Evolutionary conservation across 2,113 vertebrate genomes (phyloP).

Genomic region (Mesoclemmys tuberculata): DNA sequence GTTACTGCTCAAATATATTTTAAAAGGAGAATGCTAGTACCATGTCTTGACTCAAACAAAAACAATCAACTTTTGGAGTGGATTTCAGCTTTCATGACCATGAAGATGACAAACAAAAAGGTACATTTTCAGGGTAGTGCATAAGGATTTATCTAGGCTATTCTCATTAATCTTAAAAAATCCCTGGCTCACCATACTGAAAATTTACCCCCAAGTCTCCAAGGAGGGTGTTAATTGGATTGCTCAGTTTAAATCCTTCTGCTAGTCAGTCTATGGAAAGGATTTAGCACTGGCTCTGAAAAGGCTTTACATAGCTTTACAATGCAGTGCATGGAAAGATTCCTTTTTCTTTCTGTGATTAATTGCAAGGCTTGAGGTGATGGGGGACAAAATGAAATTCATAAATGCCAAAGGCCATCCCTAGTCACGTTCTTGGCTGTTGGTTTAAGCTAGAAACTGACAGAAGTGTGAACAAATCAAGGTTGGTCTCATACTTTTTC

Average conservation of each 20-base stretch:
- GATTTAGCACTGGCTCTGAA: conserved; percentile 66
- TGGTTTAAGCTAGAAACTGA: conserved; percentile 69
- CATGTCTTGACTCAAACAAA: neutral
- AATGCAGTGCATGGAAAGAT: neutral
- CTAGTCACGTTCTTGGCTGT: conserved; percentile 73
- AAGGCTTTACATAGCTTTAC: conserved; percentile 58
- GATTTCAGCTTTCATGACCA: neutral
- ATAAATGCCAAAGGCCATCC: conserved; percentile 72
- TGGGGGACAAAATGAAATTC: conserved; percentile 73
- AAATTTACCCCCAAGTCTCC: conserved; percentile 44
- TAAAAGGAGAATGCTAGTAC: neutral
- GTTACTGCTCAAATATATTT: neutral
- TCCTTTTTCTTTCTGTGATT: conserved; percentile 68
- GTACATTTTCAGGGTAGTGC: neutral
- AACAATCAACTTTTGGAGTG: neutral
- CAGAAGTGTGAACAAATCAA: conserved; percentile 76
- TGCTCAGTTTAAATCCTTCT: conserved; percentile 61
- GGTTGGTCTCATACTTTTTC: conserved; percentile 45
- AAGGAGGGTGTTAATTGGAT: conserved; percentile 67
- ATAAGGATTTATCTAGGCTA: neutral
- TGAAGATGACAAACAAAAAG: conserved; percentile 32
- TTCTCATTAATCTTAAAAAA: neutral
- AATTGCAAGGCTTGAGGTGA: conserved; percentile 71
- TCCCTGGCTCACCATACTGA: conserved; percentile 23
- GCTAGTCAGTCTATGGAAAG: conserved; percentile 42